A percentile compares a stretch with the other conserved stretches of the same genome.
Conservation (phyloP, 2,113 vertebrate species). For the Corapipo altera region DNA sequence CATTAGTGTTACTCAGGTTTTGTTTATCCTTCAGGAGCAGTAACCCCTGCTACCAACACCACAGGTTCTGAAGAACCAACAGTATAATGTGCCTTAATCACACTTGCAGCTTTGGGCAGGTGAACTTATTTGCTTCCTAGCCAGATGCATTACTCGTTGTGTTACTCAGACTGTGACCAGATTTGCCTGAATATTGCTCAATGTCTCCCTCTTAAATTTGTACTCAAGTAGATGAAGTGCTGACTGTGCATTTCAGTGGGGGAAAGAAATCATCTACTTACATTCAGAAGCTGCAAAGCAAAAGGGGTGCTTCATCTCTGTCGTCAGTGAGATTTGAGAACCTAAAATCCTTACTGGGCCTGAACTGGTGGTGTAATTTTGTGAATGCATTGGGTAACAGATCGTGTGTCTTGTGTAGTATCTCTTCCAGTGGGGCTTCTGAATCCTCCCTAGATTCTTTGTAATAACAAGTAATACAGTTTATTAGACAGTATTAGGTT, state of each 20-base stretch:
- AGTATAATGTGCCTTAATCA: background rate
- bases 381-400: background rate
- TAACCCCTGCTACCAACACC: background rate
- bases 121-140: background rate
- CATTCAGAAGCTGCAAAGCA: fast-evolving
- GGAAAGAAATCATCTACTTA: background rate
- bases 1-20: background rate
- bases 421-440: background rate
- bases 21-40: background rate
- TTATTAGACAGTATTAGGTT: background rate
- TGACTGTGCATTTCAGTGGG: background rate
- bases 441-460: background rate
- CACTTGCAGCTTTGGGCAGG: background rate
- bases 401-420: background rate
- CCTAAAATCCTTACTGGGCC: background rate
- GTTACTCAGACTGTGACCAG: too few species aligned
- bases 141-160: background rate
- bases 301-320: background rate
- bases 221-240: background rate
- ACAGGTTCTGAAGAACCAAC: background rate
- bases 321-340: background rate
- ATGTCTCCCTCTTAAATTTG: background rate
- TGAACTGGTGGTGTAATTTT: background rate
- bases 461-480: background rate
- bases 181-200: background rate